Evolutionary conservation across 2,888 invertebrate species (phyloP).

Genomic region (Ellobium chinense): DNA sequence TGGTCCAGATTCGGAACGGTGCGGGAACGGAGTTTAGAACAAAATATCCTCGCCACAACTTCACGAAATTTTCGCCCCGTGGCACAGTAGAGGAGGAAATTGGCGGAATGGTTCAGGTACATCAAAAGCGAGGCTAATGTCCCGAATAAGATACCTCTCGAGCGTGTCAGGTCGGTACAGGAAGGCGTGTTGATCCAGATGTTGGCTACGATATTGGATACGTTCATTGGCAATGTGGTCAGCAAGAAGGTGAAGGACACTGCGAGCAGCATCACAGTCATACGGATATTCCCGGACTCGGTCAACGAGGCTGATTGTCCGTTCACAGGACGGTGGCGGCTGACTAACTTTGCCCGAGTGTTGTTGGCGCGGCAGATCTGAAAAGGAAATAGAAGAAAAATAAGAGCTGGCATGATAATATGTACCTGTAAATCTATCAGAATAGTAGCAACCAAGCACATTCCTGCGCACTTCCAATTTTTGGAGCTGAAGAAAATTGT

Average conservation of each 20-base stretch:
- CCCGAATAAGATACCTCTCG: constrained; percentile 58
- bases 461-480: too few relatives aligned
- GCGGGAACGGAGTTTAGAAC: constrained; percentile 54
- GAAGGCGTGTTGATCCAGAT: constrained; percentile 54
- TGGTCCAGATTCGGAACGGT: constrained; percentile 59
- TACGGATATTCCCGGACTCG: constrained; percentile 61
- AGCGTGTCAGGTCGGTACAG: constrained; percentile 48
- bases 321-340: not conserved
- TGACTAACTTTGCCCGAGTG: not conserved
- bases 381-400: too few relatives aligned
- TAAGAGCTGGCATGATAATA: too few relatives aligned
- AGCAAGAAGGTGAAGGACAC: constrained; percentile 74
- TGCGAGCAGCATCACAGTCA: constrained; percentile 75
- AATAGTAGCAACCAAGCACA: too few relatives aligned
- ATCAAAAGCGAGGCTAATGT: constrained; percentile 73
- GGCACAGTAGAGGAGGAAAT: constrained; percentile 73
- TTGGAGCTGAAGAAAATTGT: too few relatives aligned
- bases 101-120: constrained; percentile 75
- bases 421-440: too few relatives aligned
- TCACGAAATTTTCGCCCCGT: constrained; percentile 69
- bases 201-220: constrained; percentile 56
- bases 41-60: constrained; percentile 58
- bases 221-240: constrained; percentile 74
- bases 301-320: not conserved
- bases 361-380: constrained; percentile 37